Conservation (phyloP, 2,113 vertebrate genomes). For the Glaucidium brasilianum region DNA sequence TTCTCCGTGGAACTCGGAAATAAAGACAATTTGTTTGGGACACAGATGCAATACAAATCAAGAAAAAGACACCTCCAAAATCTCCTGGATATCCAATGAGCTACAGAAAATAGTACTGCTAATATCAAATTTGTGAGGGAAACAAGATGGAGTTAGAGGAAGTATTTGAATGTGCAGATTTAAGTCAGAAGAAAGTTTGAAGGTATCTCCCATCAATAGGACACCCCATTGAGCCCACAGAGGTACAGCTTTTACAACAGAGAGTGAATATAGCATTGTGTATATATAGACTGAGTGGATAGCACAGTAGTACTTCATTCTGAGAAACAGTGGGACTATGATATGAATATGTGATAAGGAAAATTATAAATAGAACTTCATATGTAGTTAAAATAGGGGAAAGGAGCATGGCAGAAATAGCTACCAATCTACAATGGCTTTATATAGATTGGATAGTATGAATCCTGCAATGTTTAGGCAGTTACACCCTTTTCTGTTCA, state of each 20-base stretch:
- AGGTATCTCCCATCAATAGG: not conserved
- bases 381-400: not conserved
- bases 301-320: not conserved
- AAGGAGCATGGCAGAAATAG: not conserved
- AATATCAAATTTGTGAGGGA: not conserved
- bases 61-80: not conserved
- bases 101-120: not conserved
- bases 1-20: not conserved
- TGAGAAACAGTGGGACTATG: not conserved
- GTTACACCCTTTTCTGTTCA: not conserved
- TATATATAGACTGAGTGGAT: not conserved
- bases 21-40: not conserved
- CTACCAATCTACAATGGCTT: fast-evolving
- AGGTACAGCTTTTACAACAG: not conserved
- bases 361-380: not conserved
- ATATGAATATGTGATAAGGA: not conserved
- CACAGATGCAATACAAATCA: not conserved
- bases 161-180: not conserved
- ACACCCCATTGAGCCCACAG: not conserved
- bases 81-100: not conserved
- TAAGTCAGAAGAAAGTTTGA: not conserved
- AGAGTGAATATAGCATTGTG: not conserved
- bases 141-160: not conserved
- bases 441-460: fast-evolving
- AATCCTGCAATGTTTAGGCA: not conserved